Conservation (phyloP, 2,113 vertebrate species). For the Odocoileus virginianus region DNA sequence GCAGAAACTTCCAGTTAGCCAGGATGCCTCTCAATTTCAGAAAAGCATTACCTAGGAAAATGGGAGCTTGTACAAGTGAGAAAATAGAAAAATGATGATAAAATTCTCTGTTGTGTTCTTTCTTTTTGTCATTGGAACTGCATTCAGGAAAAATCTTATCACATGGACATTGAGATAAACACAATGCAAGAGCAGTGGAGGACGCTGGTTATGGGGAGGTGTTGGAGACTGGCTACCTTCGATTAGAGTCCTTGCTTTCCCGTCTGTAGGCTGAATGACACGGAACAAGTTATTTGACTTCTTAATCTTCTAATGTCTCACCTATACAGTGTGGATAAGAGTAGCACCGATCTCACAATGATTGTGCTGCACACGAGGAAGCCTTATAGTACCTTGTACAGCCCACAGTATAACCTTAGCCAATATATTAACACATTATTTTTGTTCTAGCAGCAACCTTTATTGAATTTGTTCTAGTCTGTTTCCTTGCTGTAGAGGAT, state of each 20-base stretch:
- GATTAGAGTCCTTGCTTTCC: not conserved
- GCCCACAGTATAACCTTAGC: not conserved
- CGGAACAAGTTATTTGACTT: not conserved
- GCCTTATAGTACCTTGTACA: not conserved
- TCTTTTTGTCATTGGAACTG: not conserved
- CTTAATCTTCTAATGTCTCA: not conserved
- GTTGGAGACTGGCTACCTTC: too few relatives aligned
- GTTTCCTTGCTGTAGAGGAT: not conserved
- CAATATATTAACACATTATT: not conserved
- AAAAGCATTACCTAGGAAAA: conserved; percentile 28
- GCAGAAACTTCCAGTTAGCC: conserved; percentile 11
- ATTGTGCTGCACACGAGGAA: not conserved
- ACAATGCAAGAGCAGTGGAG: not conserved
- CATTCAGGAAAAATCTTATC: not conserved
- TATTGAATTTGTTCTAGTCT: not conserved
- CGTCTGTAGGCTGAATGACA: not conserved
- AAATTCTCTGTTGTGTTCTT: conserved; percentile 11
- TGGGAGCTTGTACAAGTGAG: conserved; percentile 3
- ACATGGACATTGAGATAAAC: conserved; percentile 17
- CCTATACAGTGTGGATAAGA: not conserved
- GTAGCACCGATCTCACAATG: not conserved
- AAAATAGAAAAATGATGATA: conserved; percentile 38
- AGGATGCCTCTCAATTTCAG: conserved; percentile 27
- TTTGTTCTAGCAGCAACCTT: not conserved
- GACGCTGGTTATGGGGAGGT: not conserved